Percentiles rank a stretch among this genome's conserved stretches.
phyloP scores from a whole-genome alignment of 2,797 vertebrate species.

The Sylvia borin region DNA sequence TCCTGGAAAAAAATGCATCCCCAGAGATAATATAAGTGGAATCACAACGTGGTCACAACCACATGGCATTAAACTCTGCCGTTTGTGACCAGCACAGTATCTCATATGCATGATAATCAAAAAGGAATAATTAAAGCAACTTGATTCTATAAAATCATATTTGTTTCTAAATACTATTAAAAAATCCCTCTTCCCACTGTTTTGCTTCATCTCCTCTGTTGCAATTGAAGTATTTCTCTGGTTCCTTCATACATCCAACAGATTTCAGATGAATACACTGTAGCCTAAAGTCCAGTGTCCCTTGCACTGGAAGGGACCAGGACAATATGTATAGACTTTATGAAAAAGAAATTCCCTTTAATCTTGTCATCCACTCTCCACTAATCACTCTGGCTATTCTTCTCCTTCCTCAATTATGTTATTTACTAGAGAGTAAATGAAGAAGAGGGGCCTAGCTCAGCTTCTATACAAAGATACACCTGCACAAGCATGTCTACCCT shows the following conservation, averaged over 20 bases:
- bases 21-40: background rate
- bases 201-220: background rate
- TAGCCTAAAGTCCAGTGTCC: background rate
- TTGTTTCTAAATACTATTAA: background rate
- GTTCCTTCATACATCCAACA: background rate
- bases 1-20: accelerated
- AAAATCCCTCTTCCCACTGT: background rate
- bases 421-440: background rate
- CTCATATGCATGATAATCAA: background rate
- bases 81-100: background rate
- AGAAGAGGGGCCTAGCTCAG: background rate
- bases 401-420: background rate
- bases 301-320: background rate
- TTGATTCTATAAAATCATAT: background rate
- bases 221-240: background rate
- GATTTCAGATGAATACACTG: background rate
- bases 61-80: background rate
- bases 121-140: background rate
- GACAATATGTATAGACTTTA: background rate
- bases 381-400: background rate
- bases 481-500: background rate
- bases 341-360: background rate
- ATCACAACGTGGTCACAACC: background rate
- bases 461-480: background rate
- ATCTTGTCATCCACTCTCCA: background rate